phyloP scores from a whole-genome alignment of 1,140 invertebrate genomes.

The Lepidotrigona ventralis region DNA sequence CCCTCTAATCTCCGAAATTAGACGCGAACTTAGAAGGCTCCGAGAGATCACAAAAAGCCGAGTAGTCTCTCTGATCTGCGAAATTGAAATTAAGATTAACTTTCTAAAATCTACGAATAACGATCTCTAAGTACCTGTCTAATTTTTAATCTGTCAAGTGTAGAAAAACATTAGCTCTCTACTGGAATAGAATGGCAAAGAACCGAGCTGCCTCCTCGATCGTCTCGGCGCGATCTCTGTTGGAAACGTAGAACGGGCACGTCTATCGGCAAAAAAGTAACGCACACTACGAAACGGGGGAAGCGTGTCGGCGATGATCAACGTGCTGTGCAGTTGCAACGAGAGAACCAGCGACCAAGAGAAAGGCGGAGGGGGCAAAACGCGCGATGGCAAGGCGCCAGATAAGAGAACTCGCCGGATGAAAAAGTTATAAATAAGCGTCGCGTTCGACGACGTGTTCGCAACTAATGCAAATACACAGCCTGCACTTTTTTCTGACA shows the following conservation, averaged over 20 bases:
- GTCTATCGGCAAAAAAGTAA: background rate
- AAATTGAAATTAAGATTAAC: no score
- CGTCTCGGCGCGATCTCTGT: background rate
- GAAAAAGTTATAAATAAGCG: constrained; percentile 60
- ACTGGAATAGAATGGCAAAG: no score
- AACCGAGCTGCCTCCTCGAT: background rate
- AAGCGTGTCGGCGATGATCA: constrained; percentile 27
- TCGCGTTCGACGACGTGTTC: constrained; percentile 50
- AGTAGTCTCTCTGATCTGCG: no score
- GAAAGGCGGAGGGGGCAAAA: background rate
- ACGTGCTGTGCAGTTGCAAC: constrained; percentile 39
- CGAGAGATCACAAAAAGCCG: no score
- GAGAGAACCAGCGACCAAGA: background rate
- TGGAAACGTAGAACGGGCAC: no score
- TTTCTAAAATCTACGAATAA: no score
- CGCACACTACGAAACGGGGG: background rate
- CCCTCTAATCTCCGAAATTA: no score
- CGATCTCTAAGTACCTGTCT: no score
- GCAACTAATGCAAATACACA: constrained; percentile 48
- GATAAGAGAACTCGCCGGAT: constrained; percentile 53
- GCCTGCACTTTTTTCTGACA: constrained; percentile 10
- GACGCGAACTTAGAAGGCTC: no score
- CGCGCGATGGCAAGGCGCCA: constrained; percentile 50
- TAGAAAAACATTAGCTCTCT: no score
- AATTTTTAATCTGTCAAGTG: no score